phyloP scores from a whole-genome alignment of 2,888 invertebrate species.

The Alcis repandata region DNA sequence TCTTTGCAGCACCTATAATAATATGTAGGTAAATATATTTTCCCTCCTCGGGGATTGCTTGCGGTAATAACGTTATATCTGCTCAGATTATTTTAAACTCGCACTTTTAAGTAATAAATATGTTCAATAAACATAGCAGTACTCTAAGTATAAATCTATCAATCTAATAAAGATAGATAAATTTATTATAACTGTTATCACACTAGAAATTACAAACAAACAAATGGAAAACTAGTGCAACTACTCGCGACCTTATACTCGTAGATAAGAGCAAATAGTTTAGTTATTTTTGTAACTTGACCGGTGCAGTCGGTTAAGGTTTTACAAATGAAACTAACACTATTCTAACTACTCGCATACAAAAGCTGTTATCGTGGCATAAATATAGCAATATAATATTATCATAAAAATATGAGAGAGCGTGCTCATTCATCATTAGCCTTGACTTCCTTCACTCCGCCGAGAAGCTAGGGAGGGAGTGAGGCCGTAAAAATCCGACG shows the following conservation, averaged over 20 bases:
- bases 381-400: conserved; percentile 33
- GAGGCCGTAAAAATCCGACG: conserved; percentile 57
- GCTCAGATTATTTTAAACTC: not conserved
- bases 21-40: conserved; percentile 44
- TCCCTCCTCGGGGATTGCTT: conserved; percentile 47
- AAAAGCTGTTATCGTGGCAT: conserved; percentile 19
- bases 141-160: not conserved
- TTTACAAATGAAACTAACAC: not conserved
- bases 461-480: conserved; percentile 60
- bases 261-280: too few relatives aligned
- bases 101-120: not conserved
- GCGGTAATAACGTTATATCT: conserved; percentile 37
- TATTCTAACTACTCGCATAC: conserved; percentile 13
- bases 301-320: not conserved
- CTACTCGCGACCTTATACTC: too few relatives aligned
- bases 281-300: too few relatives aligned
- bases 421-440: conserved; percentile 74
- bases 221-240: too few relatives aligned
- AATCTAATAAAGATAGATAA: too few relatives aligned
- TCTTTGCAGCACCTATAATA: conserved; percentile 45
- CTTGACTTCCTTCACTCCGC: conserved; percentile 66
- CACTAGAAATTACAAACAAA: too few relatives aligned
- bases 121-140: not conserved
- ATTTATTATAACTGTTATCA: too few relatives aligned
- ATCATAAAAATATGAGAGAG: conserved; percentile 61